Percentiles rank a stretch among this genome's conserved stretches.
Evolutionary conservation across 2,113 vertebrate species (phyloP).

Genomic region (Phylloscopus whistleri): DNA sequence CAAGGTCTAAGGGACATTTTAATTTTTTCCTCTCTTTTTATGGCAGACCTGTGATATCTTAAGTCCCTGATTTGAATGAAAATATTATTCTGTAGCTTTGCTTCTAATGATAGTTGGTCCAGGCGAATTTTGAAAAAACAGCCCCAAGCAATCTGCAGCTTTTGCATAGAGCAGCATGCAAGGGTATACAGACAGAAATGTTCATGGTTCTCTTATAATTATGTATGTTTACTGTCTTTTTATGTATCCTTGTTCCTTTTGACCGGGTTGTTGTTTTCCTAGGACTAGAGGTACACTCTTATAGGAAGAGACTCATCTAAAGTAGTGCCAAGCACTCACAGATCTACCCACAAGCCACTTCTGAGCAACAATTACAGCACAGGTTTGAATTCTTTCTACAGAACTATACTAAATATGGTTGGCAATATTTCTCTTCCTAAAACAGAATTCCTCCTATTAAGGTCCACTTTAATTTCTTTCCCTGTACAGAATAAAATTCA

Average conservation of each 20-base stretch:
- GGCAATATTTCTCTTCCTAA: background rate
- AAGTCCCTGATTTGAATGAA: background rate
- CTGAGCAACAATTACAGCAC: background rate
- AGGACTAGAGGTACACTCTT: background rate
- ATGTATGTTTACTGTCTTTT: background rate
- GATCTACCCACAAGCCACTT: background rate
- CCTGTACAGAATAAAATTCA: background rate
- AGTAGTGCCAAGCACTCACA: background rate
- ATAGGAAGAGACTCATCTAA: background rate
- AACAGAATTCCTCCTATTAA: background rate
- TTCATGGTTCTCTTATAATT: background rate
- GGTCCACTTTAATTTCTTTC: background rate
- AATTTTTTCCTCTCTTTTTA: background rate
- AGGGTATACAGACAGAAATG: background rate
- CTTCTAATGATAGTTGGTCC: background rate
- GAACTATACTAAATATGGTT: background rate
- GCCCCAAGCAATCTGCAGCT: background rate
- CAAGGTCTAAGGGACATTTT: background rate
- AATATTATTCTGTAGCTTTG: background rate
- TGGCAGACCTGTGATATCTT: background rate
- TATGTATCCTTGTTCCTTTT: background rate
- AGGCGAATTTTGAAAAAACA: background rate
- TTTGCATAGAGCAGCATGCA: background rate
- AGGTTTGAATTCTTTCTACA: background rate
- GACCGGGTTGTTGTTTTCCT: background rate